Base-by-base conservation (phyloP, 2,797 vertebrate genomes). In the Characodon lateralis region DNA sequence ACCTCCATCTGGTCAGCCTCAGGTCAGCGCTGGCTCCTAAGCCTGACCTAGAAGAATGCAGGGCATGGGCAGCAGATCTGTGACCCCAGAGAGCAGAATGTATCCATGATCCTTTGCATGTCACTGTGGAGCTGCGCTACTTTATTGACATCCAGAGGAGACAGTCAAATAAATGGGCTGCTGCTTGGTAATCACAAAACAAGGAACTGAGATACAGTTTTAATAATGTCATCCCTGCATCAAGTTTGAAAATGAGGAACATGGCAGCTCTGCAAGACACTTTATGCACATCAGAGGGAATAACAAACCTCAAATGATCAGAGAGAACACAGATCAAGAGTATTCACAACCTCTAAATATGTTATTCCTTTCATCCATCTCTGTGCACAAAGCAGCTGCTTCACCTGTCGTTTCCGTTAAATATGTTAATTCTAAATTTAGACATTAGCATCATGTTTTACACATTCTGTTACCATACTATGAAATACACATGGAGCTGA, bases 401-500 rank as follows among this genome's bases (percentile, higher is more conserved):
- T 26, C 26, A 86, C 72, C n/a, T 28, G 3, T 31, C 2, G 5
- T 84, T 66, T 87, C 35, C 51, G 70, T 81, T 80, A 76, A 79
- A 87, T 88, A 71, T 28, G 2, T 59, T 59, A 59, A 28, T 72
- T 81, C 51, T 65, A 55, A 73, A 76, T 26, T 59, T 66, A 1
- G 58, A 78, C 79, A 68, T 77, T 31, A 70, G 70, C 82, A 85
- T 91, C 83, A 87, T 73, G 71, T 73, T 78, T 85, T 78, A 80
- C 61, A 79, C 77, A 81, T 66, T 79, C 77, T 89, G 81, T 72
- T 74, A 63, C 78, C 41, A 8, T 74, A 22, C 58, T 53, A 80
- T 93, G 59, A 94, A 94, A 93, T 87, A 95, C 90, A 92, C 78
- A 93, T 87, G 81, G 69, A 76, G 59, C 72, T 94, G 65, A 91